phyloP scores from a whole-genome alignment of 2,113 vertebrate species.

The Tylochromis polylepis region DNA sequence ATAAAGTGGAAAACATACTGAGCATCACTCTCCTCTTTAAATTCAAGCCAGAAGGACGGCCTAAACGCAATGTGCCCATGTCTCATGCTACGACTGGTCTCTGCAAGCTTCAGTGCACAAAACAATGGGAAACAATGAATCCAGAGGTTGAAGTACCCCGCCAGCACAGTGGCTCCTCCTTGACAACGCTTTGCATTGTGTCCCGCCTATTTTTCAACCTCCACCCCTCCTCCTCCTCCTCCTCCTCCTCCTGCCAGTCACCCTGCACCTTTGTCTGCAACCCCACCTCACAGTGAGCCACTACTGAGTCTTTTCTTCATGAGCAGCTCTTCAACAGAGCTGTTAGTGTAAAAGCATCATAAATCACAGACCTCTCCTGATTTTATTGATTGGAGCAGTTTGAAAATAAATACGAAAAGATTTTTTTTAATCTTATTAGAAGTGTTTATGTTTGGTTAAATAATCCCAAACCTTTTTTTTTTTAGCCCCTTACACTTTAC shows the following conservation, averaged over 20 bases:
- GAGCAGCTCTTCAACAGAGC: slow-evolving; percentile 23
- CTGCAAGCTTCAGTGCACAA: background rate
- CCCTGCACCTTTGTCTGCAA: slow-evolving; percentile 47
- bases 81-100: background rate
- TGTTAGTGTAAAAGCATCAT: slow-evolving; percentile 52
- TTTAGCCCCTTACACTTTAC: background rate
- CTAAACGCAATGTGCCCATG: background rate
- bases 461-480: background rate
- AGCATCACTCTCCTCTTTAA: background rate
- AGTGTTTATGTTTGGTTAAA: background rate
- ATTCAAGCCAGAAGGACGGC: background rate
- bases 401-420: slow-evolving; percentile 25
- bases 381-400: slow-evolving; percentile 26
- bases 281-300: slow-evolving; percentile 2
- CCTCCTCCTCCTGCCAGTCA: background rate
- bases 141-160: slow-evolving; percentile 26
- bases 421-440: background rate
- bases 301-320: slow-evolving; percentile 41
- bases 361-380: slow-evolving; percentile 49
- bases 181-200: slow-evolving; percentile 49
- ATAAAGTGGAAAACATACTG: background rate
- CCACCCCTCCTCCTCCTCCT: slow-evolving; percentile 9
- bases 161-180: slow-evolving; percentile 19
- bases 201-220: background rate
- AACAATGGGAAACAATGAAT: slow-evolving; percentile 40